These are phyloP conservation scores for Helogale parvula DNA, from an alignment of 2,113 vertebrate species.

Conservation along the genomic window DNA sequence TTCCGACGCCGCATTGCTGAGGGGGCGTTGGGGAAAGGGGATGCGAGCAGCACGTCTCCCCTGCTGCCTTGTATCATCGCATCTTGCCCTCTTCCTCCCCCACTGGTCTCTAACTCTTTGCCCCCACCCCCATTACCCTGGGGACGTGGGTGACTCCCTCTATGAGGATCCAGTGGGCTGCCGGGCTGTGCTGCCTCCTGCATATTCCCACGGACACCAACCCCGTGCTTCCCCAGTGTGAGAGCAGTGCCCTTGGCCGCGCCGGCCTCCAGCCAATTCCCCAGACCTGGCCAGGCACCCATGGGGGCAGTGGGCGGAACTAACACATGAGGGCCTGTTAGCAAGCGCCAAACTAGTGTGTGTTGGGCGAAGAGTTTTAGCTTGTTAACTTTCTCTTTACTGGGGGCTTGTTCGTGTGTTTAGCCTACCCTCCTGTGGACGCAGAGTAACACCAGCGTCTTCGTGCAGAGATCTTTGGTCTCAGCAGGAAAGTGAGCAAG, in stretches of 20 bases:
- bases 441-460: background rate
- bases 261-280: background rate
- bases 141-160: background rate
- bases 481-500: background rate
- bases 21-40: background rate
- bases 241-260: background rate
- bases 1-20: accelerated
- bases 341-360: background rate
- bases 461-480: background rate
- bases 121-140: background rate
- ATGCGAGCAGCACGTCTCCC: background rate
- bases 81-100: background rate
- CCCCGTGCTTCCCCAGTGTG: background rate
- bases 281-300: background rate
- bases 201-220: background rate
- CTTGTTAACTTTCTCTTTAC: background rate
- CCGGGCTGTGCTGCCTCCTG: background rate
- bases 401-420: background rate
- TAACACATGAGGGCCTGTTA: background rate
- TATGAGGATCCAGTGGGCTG: background rate
- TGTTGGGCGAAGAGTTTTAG: background rate
- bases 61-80: background rate
- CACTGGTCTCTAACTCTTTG: background rate
- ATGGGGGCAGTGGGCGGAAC: background rate
- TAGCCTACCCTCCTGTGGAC: background rate